phyloP scores from a whole-genome alignment of 2,888 invertebrate genomes.

The Cerastis rubricosa region DNA sequence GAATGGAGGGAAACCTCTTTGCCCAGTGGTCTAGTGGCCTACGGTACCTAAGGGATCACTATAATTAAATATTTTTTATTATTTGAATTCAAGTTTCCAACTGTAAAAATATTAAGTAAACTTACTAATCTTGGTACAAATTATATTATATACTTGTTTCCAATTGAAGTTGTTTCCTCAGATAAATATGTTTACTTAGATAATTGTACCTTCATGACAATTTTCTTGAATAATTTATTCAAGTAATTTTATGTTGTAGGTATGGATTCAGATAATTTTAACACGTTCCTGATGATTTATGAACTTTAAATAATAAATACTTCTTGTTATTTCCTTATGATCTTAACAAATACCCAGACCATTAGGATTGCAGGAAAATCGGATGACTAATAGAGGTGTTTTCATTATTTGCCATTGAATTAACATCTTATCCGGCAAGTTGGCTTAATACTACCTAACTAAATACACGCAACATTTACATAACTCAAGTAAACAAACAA shows the following conservation, averaged over 20 bases:
- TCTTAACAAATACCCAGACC: conserved; percentile 23
- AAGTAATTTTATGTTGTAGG: background rate
- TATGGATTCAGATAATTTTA: background rate
- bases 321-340: conserved; percentile 42
- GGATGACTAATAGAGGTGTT: conserved; percentile 36
- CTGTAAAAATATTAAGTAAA: background rate
- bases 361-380: conserved; percentile 44
- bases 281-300: conserved; percentile 6
- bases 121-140: background rate
- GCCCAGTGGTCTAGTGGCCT: too few relatives aligned
- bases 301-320: conserved; percentile 8
- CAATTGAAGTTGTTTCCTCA: background rate
- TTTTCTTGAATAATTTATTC: conserved; percentile 5
- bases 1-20: background rate
- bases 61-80: background rate
- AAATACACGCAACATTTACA: conserved; percentile 38
- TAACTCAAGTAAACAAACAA: conserved; percentile 39
- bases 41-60: background rate
- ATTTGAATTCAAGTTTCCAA: background rate
- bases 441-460: conserved; percentile 41
- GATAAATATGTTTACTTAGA: background rate
- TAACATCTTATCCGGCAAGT: conserved; percentile 45
- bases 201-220: background rate
- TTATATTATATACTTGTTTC: background rate
- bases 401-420: conserved; percentile 52